Base-by-base conservation (phyloP, 2,113 vertebrate species). In the Tricholaema leucomelas region DNA sequence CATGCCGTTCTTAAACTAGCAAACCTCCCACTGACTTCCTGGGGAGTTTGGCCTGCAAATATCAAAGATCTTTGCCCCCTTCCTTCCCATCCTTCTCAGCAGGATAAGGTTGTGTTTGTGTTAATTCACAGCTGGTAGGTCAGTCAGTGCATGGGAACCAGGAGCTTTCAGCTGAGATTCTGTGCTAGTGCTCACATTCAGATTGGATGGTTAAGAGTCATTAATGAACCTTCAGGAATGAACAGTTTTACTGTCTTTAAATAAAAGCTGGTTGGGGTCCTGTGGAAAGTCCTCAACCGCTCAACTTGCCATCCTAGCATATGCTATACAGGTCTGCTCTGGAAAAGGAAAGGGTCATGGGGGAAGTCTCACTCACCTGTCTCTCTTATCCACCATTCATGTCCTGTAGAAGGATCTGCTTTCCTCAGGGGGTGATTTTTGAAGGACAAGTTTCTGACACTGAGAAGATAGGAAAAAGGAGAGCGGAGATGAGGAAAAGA, bases 361-460 rank as follows among this genome's bases (percentile, higher is more conserved):
- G 65, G 85, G 60, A 87, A 70, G 18, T 85, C 71, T 59, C 38
- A 55, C 52, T 74, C 21, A 56, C 58, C 58, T 54, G 56, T 89
- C 40, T 64, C 15, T 54, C 46, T 4, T 66, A 61, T 59, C 64
- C 69, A 59, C 28, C 44, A 42, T 87, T 80, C 65, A 10, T 38
- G 89, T 85, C 56, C 87, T 59, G 36, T 78, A 88, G 81, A 90
- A 90, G 88, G 65, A 88, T 76, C 60, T 70, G 52, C 67, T 91
- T 92, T 92, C 55, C 60, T 70, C 75, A 46, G 36, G 52, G 56
- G 67, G 67, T 88, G 88, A 76, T 52, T 85, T 91, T 83, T 82
- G 92, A 89, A 92, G 82, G 87, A 85, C 58, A 4, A 71, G 55
- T 56, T 89, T 82, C 86, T 4, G 28, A 63, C 72, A 56, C 48